Evolutionary conservation across 2,888 invertebrate genomes (phyloP).

Genomic region (Ophion ellenae): DNA sequence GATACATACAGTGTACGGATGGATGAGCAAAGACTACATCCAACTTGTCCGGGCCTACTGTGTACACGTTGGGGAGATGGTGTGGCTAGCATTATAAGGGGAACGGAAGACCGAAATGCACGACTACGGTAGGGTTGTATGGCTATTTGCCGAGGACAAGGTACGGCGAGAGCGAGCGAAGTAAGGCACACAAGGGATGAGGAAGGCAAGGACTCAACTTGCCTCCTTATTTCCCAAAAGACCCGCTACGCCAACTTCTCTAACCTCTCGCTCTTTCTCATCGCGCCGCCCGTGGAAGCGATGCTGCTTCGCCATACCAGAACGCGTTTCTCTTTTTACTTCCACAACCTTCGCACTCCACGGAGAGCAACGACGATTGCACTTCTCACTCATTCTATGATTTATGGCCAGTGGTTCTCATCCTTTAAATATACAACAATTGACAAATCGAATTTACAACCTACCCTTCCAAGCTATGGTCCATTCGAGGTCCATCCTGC

Average conservation of each 20-base stretch:
- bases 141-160: constrained; percentile 80
- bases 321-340: constrained; percentile 71
- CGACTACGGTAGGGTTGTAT: constrained; percentile 76
- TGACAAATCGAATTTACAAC: constrained; percentile 45
- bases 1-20: constrained; percentile 44
- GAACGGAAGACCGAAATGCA: constrained; percentile 69
- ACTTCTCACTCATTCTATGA: constrained; percentile 73
- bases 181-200: constrained; percentile 50
- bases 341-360: constrained; percentile 33
- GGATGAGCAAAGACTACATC: constrained; percentile 69
- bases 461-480: neutral
- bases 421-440: constrained; percentile 74
- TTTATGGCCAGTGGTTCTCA: constrained; percentile 80
- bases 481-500: no score
- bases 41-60: constrained; percentile 67
- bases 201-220: constrained; percentile 75
- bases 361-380: constrained; percentile 57
- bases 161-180: constrained; percentile 68
- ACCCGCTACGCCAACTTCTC: constrained; percentile 74
- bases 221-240: constrained; percentile 83
- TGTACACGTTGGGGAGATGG: constrained; percentile 49
- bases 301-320: constrained; percentile 65
- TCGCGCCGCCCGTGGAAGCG: constrained; percentile 70
- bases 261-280: constrained; percentile 65
- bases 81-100: constrained; percentile 50